Base-by-base conservation (phyloP, 2,113 vertebrate species). In the Pandion haliaetus region DNA sequence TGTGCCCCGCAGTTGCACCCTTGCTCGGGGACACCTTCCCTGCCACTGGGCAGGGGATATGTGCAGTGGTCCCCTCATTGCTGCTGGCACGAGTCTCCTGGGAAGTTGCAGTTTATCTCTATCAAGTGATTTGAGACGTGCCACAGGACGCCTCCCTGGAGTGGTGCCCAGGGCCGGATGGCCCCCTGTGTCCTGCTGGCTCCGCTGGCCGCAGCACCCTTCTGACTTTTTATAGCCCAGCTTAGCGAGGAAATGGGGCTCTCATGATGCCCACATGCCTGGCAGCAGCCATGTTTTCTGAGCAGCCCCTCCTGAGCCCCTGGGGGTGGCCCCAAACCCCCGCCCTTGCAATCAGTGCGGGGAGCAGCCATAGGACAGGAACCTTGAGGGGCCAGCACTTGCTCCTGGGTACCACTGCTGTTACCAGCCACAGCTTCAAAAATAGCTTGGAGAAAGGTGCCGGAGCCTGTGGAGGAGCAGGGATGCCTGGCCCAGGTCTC, bases 121-220 rank as follows among this genome's bases (percentile, higher is more conserved):
- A 8, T n/a, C 1, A 32, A 86, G 94, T 80, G 90, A 95, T 96
- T 78, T 92, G 91, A 97, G 94, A 96, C 13, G 28, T 84, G 83
- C 76, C 34, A 66, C 84, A 67, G 65, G 34, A 91, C 3, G 19
- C 29, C 26, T 77, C 63, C 55, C 0, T 10, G 92, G 92, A 93
- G 34, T 5, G 1, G n/a, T 92, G 94, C 94, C 95, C 23, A 0
- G 29, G 72, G 69, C 93, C 42, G 26, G 94, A 92, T 95, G 80
- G 79, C 59, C 63, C 40, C 7, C 57, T 52, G 52, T 47, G 62
- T 88, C 82, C 90, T 54, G 66, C 86, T 61, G 88, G 76, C 62
- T 89, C 63, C 29, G 21, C 90, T 84, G 69, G 76, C 82, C 1
- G 31, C 0, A 0, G 57, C 86, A 92, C 55, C 88, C 89, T 97